Conservation (phyloP, 1,140 invertebrate genomes). For the Drosophila littoralis region DNA sequence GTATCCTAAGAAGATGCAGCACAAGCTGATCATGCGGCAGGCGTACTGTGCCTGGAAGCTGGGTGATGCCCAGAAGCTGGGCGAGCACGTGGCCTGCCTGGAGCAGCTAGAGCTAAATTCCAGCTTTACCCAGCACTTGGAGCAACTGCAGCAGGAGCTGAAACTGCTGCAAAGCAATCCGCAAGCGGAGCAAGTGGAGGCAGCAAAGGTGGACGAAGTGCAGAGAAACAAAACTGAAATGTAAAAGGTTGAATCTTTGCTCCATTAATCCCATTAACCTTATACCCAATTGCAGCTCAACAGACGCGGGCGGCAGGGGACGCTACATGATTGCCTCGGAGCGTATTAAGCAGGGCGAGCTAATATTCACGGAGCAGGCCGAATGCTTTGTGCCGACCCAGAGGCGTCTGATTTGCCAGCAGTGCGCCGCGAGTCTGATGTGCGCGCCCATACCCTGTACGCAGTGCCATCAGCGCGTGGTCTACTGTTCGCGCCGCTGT, state of each 20-base stretch:
- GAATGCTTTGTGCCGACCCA: slow-evolving; percentile 64
- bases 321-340: slow-evolving; percentile 60
- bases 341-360: slow-evolving; percentile 22
- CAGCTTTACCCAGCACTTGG: slow-evolving; percentile 34
- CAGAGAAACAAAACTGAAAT: too few species aligned
- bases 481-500: slow-evolving; percentile 71
- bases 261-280: too few species aligned
- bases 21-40: slow-evolving; percentile 69
- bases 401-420: slow-evolving; percentile 59
- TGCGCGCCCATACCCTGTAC: slow-evolving; percentile 69
- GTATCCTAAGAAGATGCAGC: slow-evolving; percentile 60
- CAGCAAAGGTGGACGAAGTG: not conserved
- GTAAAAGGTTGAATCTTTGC: too few species aligned
- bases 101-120: slow-evolving; percentile 46
- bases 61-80: slow-evolving; percentile 22
- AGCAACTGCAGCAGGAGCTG: slow-evolving; percentile 42
- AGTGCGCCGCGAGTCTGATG: slow-evolving; percentile 61
- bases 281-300: slow-evolving; percentile 12
- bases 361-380: slow-evolving; percentile 61
- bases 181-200: not conserved
- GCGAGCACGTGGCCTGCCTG: slow-evolving; percentile 36
- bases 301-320: slow-evolving; percentile 9
- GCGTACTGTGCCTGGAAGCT: slow-evolving; percentile 67
- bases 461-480: slow-evolving; percentile 56
- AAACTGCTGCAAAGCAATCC: not conserved